Evolutionary conservation across 2,113 vertebrate genomes (phyloP), one percentile per base, ranked within the genome.

Genomic region (Platysteira castanea): DNA sequence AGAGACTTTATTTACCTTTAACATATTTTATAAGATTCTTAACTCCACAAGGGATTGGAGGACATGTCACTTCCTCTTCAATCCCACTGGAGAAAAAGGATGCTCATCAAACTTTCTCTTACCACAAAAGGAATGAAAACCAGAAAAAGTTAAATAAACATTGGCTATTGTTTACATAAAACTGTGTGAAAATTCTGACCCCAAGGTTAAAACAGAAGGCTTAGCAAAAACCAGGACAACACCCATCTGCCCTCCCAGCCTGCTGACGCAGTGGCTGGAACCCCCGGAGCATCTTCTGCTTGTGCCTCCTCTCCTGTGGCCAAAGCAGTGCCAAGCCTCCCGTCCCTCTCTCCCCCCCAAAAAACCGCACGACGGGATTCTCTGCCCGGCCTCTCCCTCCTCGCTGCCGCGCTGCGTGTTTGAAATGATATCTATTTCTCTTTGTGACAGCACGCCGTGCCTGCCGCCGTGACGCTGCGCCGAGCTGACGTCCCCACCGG

Each of bases 341-440:
- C 26, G 35, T 53, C 46, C 37, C 42, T 57, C 26, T 90, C 49
- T 42, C 65, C 52, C 42, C 30, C 23, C 4, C 7, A 21, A 28
- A 53, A 89, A 84, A 60, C 60, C 77, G 96, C 95, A 95, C 96
- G 12, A 26, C 92, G 95, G 97, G 93, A 93, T 91, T 95, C 90
- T 94, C 91, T 67, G 67, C 28, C 14, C 76, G 80, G 83, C 80
- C 76, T 85, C 80, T 95, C 93, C 77, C 89, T 93, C 85, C 90
- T 92, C 81, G 78, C 90, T 94, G 4, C 31, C 6, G 84, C 85
- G 95, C 95, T 96, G 91, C 82, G 95, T 97, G 92, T 97, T 98
- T 98, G 98, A 99, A 98, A 98, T 98, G 97, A 99, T 98, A 99
- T 99, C 99, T 98, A 98, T 99, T 98, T 98, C 98, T 98, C 97